Conservation (phyloP, 2,797 vertebrate genomes). For the Hippocampus kuda region DNA sequence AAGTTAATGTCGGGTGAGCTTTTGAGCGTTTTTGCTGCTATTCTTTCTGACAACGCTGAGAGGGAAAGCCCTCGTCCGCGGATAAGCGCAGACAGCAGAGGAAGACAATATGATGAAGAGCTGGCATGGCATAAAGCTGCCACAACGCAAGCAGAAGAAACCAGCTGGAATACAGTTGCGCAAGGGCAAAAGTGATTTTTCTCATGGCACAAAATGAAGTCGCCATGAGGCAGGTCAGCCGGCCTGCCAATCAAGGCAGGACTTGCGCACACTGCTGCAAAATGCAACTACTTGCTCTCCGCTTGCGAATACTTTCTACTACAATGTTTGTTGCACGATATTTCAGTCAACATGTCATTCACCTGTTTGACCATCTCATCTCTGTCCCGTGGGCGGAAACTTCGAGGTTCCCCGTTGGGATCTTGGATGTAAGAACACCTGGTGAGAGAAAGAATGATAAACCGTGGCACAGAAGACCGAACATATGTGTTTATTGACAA, state of each 20-base stretch:
- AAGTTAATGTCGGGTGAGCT: slow-evolving; percentile 14
- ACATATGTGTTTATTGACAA: neutral
- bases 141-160: slow-evolving; percentile 34
- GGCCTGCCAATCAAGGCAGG: slow-evolving; percentile 22
- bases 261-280: slow-evolving; percentile 9
- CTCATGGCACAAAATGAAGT: slow-evolving; percentile 28
- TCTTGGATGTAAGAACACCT: slow-evolving; percentile 77
- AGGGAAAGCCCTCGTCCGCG: slow-evolving; percentile 14
- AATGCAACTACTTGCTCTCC: slow-evolving; percentile 4
- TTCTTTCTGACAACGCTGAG: slow-evolving; percentile 22
- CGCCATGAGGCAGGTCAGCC: slow-evolving; percentile 25
- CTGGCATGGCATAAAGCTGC: slow-evolving; percentile 38
- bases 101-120: slow-evolving; percentile 23
- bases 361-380: slow-evolving; percentile 86
- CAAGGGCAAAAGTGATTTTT: slow-evolving; percentile 31
- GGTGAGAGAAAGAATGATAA: slow-evolving; percentile 5
- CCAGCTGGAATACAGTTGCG: slow-evolving; percentile 37
- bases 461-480: neutral
- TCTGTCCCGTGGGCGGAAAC: slow-evolving; percentile 76
- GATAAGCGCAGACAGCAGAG: slow-evolving; percentile 11
- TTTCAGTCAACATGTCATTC: slow-evolving; percentile 19
- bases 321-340: neutral
- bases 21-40: slow-evolving; percentile 13
- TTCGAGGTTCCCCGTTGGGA: slow-evolving; percentile 61
- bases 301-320: slow-evolving; percentile 3